These are phyloP conservation scores for Anarsia innoxiella DNA, from an alignment of 2,888 invertebrate species.

Conservation along the genomic window DNA sequence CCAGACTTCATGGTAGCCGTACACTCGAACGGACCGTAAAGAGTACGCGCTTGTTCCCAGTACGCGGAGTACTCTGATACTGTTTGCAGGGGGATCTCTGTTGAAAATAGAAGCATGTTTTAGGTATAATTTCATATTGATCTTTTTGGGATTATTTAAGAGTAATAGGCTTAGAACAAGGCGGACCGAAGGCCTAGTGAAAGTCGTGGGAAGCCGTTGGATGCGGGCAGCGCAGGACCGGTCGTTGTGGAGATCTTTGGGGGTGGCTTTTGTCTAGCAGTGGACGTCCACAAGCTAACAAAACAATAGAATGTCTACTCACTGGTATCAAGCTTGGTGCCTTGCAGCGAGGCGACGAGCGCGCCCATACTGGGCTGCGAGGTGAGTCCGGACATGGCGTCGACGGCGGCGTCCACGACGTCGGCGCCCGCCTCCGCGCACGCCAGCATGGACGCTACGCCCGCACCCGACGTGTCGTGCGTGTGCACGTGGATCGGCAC, in stretches of 20 bases:
- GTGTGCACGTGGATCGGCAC: conserved; percentile 99
- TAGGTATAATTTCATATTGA: too few relatives aligned
- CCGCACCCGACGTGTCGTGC: conserved; percentile 98
- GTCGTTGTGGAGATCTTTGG: too few relatives aligned
- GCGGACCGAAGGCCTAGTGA: too few relatives aligned
- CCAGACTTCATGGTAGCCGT: conserved; percentile 99
- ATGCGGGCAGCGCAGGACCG: too few relatives aligned
- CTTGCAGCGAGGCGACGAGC: conserved; percentile 77
- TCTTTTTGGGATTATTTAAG: too few relatives aligned
- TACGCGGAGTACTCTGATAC: conserved; percentile 97
- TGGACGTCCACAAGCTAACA: too few relatives aligned
- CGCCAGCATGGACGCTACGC: conserved; percentile 95
- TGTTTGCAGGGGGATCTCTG: conserved; percentile 82
- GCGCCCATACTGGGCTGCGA: conserved; percentile 98
- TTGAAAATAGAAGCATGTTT: too few relatives aligned
- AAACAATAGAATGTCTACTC: conserved; percentile 19
- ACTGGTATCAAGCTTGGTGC: conserved; percentile 80
- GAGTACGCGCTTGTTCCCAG: conserved; percentile 97
- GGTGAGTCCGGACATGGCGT: conserved; percentile 99
- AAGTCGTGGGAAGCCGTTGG: too few relatives aligned
- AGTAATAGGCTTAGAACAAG: too few relatives aligned
- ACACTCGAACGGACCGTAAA: conserved; percentile 99
- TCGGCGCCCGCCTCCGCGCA: conserved; percentile 96
- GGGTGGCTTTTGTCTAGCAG: too few relatives aligned
- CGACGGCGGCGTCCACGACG: conserved; percentile 91